A percentile compares a stretch with the other conserved stretches of the same genome.
Conservation (phyloP, 2,797 vertebrate genomes). For the Lophotriccus pileatus region DNA sequence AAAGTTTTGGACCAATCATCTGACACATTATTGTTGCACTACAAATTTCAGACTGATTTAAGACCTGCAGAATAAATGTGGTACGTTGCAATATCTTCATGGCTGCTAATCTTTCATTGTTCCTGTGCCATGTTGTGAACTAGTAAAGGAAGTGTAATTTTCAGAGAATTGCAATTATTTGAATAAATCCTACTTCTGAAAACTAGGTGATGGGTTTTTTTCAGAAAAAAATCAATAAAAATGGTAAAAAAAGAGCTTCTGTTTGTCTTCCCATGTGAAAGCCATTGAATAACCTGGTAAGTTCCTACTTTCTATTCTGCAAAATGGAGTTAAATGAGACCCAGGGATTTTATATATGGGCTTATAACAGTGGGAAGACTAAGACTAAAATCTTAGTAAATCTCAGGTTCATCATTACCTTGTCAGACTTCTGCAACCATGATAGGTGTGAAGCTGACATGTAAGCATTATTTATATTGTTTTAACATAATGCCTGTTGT, state of each 20-base stretch:
- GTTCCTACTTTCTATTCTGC: neutral
- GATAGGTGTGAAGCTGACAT: neutral
- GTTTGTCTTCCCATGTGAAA: neutral
- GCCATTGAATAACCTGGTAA: neutral
- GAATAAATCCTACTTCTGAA: neutral
- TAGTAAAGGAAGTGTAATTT: neutral
- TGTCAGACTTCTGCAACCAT: neutral
- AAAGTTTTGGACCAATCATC: neutral
- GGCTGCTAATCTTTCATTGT: neutral
- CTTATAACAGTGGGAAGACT: neutral
- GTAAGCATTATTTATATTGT: neutral
- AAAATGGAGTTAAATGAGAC: neutral
- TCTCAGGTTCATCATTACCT: neutral
- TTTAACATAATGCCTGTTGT: neutral
- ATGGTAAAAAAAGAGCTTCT: neutral
- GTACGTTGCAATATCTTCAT: neutral
- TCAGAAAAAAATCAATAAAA: neutral
- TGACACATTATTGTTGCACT: neutral
- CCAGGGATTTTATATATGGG: neutral
- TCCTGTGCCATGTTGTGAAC: neutral
- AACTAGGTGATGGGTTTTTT: neutral
- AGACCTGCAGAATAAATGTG: constrained; percentile 12
- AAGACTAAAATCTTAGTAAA: neutral
- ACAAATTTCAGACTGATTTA: neutral
- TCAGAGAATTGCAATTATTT: neutral